Percentiles rank a stretch among this genome's conserved stretches.
These are phyloP conservation scores for Pocillopora meandrina DNA, from an alignment of 92 coral and sea anemone species.

Conservation along the genomic window DNA sequence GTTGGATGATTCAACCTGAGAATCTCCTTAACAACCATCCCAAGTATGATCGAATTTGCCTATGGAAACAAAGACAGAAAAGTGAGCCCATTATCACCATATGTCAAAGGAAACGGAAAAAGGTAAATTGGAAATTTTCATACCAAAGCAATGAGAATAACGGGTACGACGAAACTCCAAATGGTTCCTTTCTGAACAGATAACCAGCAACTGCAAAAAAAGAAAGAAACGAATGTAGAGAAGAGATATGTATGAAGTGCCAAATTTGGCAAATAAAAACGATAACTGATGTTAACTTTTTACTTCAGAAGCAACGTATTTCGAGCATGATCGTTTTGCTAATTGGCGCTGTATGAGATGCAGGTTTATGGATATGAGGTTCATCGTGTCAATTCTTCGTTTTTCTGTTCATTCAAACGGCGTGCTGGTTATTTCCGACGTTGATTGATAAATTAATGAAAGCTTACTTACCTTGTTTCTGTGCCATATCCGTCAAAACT, in stretches of 20 bases:
- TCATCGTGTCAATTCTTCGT: too few relatives aligned
- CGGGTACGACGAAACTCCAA: slow-evolving; percentile 96
- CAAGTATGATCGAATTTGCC: slow-evolving; percentile 80
- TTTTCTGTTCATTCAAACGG: too few relatives aligned
- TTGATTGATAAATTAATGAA: too few relatives aligned
- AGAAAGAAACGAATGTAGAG: too few relatives aligned
- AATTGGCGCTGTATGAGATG: too few relatives aligned
- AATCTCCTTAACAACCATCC: slow-evolving; percentile 78
- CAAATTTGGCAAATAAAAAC: too few relatives aligned
- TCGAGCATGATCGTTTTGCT: too few relatives aligned
- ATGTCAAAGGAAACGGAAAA: background rate
- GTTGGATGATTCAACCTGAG: slow-evolving; percentile 72
- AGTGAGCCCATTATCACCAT: background rate
- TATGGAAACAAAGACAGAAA: background rate
- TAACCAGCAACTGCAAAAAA: slow-evolving; percentile 80
- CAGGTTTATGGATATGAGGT: too few relatives aligned
- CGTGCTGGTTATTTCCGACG: too few relatives aligned
- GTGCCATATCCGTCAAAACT: slow-evolving; percentile 97
- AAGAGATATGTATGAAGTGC: too few relatives aligned
- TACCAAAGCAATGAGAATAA: slow-evolving; percentile 82
- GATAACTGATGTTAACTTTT: too few relatives aligned
- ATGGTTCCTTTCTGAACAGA: slow-evolving; percentile 89
- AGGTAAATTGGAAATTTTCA: background rate
- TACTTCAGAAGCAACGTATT: too few relatives aligned
- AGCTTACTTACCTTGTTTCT: slow-evolving; percentile 57